Conservation (phyloP, 2,888 invertebrate species). For the Ornithoptera alexandrae region DNA sequence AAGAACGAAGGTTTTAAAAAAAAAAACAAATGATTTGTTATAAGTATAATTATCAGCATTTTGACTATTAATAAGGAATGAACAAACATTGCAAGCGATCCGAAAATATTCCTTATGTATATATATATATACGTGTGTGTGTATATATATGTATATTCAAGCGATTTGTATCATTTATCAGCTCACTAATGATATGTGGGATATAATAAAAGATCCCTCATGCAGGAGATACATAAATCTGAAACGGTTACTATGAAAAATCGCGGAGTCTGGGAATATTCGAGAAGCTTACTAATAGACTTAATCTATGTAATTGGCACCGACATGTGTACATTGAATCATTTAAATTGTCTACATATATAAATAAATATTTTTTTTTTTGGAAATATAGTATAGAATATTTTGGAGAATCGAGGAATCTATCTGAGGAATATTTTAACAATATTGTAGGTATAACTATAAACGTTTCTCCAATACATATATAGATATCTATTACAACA, state of each 20-base stretch:
- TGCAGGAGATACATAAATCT: constrained; percentile 9
- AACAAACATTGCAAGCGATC: constrained; percentile 43
- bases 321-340: constrained; percentile 42
- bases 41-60: constrained; percentile 49
- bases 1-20: neutral
- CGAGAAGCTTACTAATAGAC: constrained; percentile 35
- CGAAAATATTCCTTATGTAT: constrained; percentile 13
- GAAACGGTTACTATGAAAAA: neutral
- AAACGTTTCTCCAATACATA: neutral
- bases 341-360: too few relatives aligned
- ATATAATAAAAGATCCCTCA: constrained; percentile 18
- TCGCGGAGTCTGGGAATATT: too few relatives aligned
- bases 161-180: constrained; percentile 36
- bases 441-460: too few relatives aligned
- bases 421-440: too few relatives aligned
- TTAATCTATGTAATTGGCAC: constrained; percentile 57
- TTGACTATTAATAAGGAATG: constrained; percentile 54
- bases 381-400: too few relatives aligned
- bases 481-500: neutral
- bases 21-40: constrained; percentile 10
- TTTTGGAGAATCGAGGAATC: too few relatives aligned
- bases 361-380: too few relatives aligned
- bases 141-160: constrained; percentile 49
- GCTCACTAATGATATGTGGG: constrained; percentile 27
- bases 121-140: constrained; percentile 50